These are phyloP conservation scores for Cheilosia vernalis DNA, from an alignment of 2,888 invertebrate genomes.

Conservation along the genomic window DNA sequence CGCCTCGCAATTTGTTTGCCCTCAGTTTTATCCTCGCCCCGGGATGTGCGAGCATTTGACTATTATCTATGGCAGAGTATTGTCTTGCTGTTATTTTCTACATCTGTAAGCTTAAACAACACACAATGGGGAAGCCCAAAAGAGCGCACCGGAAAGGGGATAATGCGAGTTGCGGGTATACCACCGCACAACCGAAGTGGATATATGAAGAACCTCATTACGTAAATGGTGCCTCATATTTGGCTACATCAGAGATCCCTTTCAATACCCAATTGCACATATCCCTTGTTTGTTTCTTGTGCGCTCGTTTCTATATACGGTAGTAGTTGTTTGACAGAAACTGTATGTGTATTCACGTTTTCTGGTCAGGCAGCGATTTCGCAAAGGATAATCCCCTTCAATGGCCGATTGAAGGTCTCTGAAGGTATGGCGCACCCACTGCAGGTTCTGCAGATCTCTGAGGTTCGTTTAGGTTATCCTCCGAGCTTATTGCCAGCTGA, in stretches of 20 bases:
- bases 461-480: conserved; percentile 40
- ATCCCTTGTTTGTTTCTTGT: conserved; percentile 28
- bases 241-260: conserved; percentile 44
- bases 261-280: conserved; percentile 27
- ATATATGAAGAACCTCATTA: conserved; percentile 58
- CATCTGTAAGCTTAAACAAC: conserved; percentile 67
- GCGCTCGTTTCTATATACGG: conserved; percentile 29
- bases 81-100: conserved; percentile 67
- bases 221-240: conserved; percentile 69
- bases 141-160: conserved; percentile 44
- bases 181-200: conserved; percentile 28
- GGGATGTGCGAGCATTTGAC: conserved; percentile 53
- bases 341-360: conserved; percentile 27
- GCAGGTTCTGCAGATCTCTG: conserved; percentile 37
- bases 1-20: conserved; percentile 66
- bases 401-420: conserved; percentile 57
- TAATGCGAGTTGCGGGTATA: conserved; percentile 45
- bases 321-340: conserved; percentile 40
- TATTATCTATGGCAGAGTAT: conserved; percentile 64
- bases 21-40: conserved; percentile 42
- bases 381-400: conserved; percentile 52
- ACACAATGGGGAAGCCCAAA: conserved; percentile 40
- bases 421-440: conserved; percentile 20
- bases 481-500: conserved; percentile 41
- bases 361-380: background rate